Evolutionary conservation across 2,797 vertebrate species (phyloP), one percentile per base, ranked within the genome.

Genomic region (Hirundo rustica): DNA sequence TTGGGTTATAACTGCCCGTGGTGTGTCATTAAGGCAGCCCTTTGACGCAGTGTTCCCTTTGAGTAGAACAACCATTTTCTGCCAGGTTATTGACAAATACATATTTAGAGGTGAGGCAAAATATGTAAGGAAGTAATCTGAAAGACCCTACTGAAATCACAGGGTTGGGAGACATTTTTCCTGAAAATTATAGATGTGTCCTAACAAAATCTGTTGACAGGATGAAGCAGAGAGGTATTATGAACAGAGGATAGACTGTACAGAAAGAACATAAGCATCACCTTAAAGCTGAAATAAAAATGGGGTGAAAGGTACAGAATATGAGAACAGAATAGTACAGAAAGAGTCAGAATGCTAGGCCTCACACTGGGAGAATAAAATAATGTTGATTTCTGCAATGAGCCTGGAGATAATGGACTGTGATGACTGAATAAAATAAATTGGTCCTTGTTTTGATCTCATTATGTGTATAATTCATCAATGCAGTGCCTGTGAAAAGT

Each of bases 381-480:
- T 93, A 85, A 91, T 88, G 66, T 38, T 95, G 61, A 93, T 93
- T 95, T 96, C 79, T 80, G 64, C 57, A 80, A 74, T 64, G 16
- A 92, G 19, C 48, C 81, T 85, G 61, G 54, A 85, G 66, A 83
- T 72, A 87, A 54, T 61, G 51, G 47, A 51, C 54, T 83, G 44
- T 29, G 62, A 80, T 80, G 82, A 74, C 54, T 85, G 93, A 92
- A 89, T 88, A 88, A 95, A 94, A 94, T 89, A 94, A 93, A 95
- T 88, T 65, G 61, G 34, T 88, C 57, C 85, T 91, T 95, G 61
- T 91, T 96, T 96, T 95, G 89, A 95, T 95, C 70, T 83, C 88
- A 89, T 96, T 96, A 88, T 88, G 27, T 88, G 42, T 80, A 72
- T 91, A 93, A 92, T 89, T 95, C 79, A 78, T 91, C 82, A 80